phyloP scores from a whole-genome alignment of 2,797 vertebrate genomes.

The Crenichthys baileyi region DNA sequence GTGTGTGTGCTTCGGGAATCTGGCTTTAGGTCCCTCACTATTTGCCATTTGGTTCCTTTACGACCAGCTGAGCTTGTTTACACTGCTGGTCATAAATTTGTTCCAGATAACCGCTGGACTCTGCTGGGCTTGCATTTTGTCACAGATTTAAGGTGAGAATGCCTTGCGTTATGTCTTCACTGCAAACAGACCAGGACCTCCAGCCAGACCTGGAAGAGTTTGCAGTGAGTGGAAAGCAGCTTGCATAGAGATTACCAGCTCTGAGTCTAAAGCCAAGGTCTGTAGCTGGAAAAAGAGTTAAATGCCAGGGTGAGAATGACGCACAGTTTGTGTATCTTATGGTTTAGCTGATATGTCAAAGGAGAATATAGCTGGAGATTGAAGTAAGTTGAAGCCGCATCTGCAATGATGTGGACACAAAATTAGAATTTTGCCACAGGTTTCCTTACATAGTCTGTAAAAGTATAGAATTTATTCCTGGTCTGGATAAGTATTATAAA shows the following conservation, averaged over 20 bases:
- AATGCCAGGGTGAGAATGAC: background rate
- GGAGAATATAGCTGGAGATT: too few species aligned
- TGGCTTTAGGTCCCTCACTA: background rate
- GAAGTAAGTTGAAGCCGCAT: background rate
- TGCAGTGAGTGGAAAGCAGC: background rate
- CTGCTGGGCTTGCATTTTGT: background rate
- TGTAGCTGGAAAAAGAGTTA: background rate
- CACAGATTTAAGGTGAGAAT: background rate
- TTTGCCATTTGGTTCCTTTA: background rate
- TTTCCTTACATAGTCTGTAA: background rate
- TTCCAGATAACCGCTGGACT: background rate
- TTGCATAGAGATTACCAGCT: background rate
- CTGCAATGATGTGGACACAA: background rate
- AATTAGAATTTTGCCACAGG: background rate
- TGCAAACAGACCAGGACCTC: background rate
- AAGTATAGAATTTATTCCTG: background rate
- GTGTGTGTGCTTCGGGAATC: background rate
- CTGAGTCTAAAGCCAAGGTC: background rate
- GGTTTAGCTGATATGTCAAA: background rate
- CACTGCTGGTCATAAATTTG: background rate
- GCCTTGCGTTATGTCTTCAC: background rate
- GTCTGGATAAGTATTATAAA: too few species aligned
- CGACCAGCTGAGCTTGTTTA: background rate
- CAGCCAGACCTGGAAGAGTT: background rate
- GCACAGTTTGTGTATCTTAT: background rate